Evolutionary conservation across 2,797 vertebrate genomes (phyloP), one percentile per base, ranked within the genome.

Genomic region (Hydrocynus forskahlii): DNA sequence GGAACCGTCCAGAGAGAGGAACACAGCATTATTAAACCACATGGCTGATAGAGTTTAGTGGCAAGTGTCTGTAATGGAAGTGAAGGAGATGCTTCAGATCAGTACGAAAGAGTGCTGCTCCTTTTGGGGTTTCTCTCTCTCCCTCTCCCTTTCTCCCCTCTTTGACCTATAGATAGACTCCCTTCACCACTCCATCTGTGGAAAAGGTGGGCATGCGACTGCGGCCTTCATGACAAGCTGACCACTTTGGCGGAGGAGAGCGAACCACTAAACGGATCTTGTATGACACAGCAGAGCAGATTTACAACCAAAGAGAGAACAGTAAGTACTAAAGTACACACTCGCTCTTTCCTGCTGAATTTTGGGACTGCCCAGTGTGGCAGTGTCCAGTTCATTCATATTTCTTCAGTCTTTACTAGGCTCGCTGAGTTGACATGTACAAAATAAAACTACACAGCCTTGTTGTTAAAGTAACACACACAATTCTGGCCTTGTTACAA

Each of bases 11-110:
- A 87, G 88, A 88, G 87, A 93, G 91, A 94, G 93, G 92, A 94
- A 93, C 91, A 90, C 90, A 79, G 88, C 88, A 91, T 94, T 92
- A 94, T 94, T 95, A 94, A 95, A 95, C 91, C 94, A 95, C 92
- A 94, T 94, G 94, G 93, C 92, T 94, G 93, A 94, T 94, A 89
- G 92, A 92, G 91, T 94, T 94, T 90, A 91, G 93, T 93, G 93
- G 94, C 95, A 95, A 95, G 94, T 95, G 95, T 95, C 92, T 94
- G 88, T 88, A 82, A 86, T 81, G 67, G 64, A 87, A 86, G 75
- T 40, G 76, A 64, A 54, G 59, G 57, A 86, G 85, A 86, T 79
- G 35, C 81, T 62, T 80, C 52, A 86, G 72, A 82, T 67, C 6
- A 48, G 35, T 83, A 84, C 43, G 81, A 86, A 85, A 23, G 10